These are phyloP conservation scores for Halocaridina rubra DNA, from an alignment of 2,888 invertebrate genomes.

Conservation along the genomic window DNA sequence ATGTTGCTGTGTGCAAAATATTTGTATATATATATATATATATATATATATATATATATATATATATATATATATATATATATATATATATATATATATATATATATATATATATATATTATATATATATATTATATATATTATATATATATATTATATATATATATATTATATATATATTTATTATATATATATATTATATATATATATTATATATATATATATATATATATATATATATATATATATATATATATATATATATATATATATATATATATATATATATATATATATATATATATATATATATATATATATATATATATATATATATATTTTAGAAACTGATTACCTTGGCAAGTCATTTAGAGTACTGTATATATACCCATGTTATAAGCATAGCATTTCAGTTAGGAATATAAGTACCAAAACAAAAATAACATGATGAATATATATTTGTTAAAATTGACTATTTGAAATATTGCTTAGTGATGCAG, in stretches of 20 bases:
- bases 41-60: conserved; percentile 37
- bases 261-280: conserved; percentile 16
- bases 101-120: conserved; percentile 46
- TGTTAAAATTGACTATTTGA: too few species aligned
- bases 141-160: too few species aligned
- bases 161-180: conserved; percentile 44
- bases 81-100: conserved; percentile 48
- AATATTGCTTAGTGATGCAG: too few species aligned
- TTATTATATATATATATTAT: conserved; percentile 44
- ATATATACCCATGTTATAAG: too few species aligned
- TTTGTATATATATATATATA: conserved; percentile 41
- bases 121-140: conserved; percentile 15
- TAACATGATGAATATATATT: too few species aligned
- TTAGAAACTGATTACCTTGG: too few species aligned
- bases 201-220: conserved; percentile 40
- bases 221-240: conserved; percentile 22
- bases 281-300: not conserved
- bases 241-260: conserved; percentile 16
- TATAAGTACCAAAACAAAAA: too few species aligned
- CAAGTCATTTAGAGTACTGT: too few species aligned
- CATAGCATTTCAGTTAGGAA: too few species aligned
- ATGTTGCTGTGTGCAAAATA: too few species aligned
- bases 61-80: conserved; percentile 39
- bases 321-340: not conserved
- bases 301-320: conserved; percentile 19